Evolutionary conservation across 2,797 vertebrate genomes (phyloP).

Genomic region (Garrulus glandarius): DNA sequence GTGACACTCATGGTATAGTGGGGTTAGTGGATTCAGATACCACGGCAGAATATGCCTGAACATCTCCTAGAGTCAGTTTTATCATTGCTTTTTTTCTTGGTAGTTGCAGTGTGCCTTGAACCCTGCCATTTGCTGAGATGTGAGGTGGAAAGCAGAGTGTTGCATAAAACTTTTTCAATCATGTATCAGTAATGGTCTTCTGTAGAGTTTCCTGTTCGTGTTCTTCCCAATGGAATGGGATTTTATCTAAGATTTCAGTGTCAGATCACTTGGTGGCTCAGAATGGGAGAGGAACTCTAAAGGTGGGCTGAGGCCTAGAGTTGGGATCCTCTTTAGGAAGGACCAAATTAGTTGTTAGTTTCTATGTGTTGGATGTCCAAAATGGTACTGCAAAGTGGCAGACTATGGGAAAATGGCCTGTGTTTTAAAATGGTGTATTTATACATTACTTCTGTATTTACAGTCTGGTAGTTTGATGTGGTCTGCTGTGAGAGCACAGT

Average conservation of each 20-base stretch:
- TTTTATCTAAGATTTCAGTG: not conserved
- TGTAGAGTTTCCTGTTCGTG: not conserved
- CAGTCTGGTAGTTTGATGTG: not conserved
- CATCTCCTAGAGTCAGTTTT: fast-evolving
- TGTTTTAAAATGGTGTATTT: not conserved
- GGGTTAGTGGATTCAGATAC: not conserved
- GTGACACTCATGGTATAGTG: not conserved
- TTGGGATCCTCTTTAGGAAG: not conserved
- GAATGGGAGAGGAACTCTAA: not conserved
- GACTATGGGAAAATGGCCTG: not conserved
- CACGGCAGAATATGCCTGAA: not conserved
- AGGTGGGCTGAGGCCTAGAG: not conserved
- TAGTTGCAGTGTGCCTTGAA: not conserved
- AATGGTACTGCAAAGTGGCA: not conserved
- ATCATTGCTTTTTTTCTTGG: not conserved
- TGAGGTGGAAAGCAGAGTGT: not conserved
- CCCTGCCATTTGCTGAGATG: not conserved
- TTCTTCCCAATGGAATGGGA: not conserved
- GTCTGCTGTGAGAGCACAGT: not conserved
- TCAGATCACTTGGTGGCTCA: not conserved
- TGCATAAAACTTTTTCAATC: not conserved
- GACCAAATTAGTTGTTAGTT: not conserved
- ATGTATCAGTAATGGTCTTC: not conserved
- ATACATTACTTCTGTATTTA: not conserved
- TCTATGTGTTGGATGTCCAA: not conserved